These are phyloP conservation scores for Myrmecophaga tridactyla DNA, from an alignment of 2,113 vertebrate species.

Conservation along the genomic window DNA sequence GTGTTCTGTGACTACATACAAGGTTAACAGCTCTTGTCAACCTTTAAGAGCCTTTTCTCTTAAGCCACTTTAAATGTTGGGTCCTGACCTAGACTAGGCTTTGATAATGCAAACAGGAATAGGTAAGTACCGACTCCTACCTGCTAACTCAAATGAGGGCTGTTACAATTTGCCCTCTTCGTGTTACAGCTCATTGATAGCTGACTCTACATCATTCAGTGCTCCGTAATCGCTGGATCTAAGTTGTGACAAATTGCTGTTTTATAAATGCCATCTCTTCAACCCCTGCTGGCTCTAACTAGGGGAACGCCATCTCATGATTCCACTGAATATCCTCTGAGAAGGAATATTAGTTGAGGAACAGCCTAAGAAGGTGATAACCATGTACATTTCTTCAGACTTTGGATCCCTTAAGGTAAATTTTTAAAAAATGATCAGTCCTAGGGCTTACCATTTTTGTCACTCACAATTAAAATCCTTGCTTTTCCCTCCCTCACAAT, in stretches of 20 bases:
- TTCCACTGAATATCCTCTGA: conserved; percentile 38
- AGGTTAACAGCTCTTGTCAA: conserved; percentile 75
- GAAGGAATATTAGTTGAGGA: not conserved
- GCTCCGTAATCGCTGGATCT: conserved; percentile 49
- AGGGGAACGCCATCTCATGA: conserved; percentile 8
- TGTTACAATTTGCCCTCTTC: conserved; percentile 4
- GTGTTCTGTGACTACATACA: conserved; percentile 81
- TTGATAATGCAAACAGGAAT: conserved; percentile 45
- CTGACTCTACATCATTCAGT: conserved; percentile 17
- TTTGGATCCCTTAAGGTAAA: conserved; percentile 23
- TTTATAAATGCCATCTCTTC: conserved; percentile 56
- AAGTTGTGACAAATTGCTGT: conserved; percentile 63
- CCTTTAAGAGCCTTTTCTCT: conserved; percentile 73
- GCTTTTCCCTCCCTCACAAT: not conserved
- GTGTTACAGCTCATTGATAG: conserved; percentile 41
- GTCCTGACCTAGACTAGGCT: conserved; percentile 47
- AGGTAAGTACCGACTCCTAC: conserved; percentile 8
- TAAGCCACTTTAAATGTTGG: conserved; percentile 77
- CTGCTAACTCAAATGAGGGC: conserved; percentile 30
- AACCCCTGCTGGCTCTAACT: conserved; percentile 30
- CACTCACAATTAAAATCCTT: not conserved
- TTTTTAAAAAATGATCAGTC: conserved; percentile 23
- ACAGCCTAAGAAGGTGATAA: not conserved
- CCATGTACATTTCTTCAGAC: conserved; percentile 6
- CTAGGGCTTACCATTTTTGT: not conserved